These are phyloP conservation scores for Dryoscopus gambensis DNA, from an alignment of 2,113 vertebrate genomes.

Conservation along the genomic window DNA sequence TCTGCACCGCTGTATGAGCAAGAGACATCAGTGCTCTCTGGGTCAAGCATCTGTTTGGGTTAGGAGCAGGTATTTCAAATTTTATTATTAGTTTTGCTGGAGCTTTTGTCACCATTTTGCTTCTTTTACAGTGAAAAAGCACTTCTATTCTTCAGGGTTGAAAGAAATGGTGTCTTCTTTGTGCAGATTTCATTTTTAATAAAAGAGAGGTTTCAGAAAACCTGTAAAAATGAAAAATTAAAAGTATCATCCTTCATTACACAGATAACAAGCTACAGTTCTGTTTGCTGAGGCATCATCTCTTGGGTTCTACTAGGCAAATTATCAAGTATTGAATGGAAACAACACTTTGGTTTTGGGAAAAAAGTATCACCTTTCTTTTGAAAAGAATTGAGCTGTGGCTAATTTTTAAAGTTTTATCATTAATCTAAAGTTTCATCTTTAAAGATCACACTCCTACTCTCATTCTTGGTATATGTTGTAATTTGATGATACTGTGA, in stretches of 20 bases:
- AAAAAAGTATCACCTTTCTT: background rate
- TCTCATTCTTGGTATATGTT: background rate
- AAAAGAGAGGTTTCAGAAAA: background rate
- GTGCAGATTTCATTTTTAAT: background rate
- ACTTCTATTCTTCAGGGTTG: background rate
- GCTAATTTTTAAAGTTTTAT: background rate
- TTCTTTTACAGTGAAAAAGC: background rate
- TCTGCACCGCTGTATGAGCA: too few species aligned
- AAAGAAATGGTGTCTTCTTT: background rate
- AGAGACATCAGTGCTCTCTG: too few species aligned
- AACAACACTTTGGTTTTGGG: background rate
- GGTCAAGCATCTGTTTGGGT: background rate
- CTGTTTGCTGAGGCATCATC: background rate
- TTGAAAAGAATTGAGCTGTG: background rate
- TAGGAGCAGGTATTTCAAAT: background rate
- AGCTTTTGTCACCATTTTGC: background rate
- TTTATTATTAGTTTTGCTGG: background rate
- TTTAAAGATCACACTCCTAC: background rate
- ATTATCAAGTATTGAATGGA: background rate
- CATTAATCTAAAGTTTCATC: background rate
- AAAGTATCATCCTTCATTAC: background rate
- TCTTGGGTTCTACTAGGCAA: background rate
- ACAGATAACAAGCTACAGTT: background rate
- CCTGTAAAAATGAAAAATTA: background rate
- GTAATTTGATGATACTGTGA: background rate